These are phyloP conservation scores for Cantharis lateralis DNA, from an alignment of 2,888 invertebrate genomes.

Conservation along the genomic window DNA sequence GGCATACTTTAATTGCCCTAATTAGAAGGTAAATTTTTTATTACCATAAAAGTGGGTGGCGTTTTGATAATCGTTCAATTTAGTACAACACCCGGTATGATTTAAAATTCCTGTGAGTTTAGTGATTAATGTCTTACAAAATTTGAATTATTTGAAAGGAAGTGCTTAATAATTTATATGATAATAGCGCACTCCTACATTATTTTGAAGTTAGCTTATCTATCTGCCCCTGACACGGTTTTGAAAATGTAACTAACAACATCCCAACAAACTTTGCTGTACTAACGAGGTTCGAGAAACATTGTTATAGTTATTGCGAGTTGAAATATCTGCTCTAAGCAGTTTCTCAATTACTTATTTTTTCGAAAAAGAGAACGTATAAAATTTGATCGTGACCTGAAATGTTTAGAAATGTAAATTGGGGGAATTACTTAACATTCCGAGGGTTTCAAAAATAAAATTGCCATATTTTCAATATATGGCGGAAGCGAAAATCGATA, in stretches of 20 bases:
- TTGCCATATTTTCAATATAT: not conserved
- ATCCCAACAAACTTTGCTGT: not conserved
- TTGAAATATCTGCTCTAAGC: not conserved
- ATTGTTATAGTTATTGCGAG: not conserved
- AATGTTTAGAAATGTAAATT: not conserved
- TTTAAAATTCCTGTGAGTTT: not conserved
- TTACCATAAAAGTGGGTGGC: not conserved
- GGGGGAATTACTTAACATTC: not conserved
- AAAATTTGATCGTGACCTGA: not conserved
- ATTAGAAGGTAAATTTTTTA: not conserved
- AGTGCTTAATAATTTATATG: not conserved
- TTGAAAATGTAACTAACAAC: not conserved
- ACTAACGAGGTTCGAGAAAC: not conserved
- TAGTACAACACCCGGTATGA: not conserved
- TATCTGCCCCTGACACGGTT: not conserved
- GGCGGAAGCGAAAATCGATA: not conserved
- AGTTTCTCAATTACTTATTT: not conserved
- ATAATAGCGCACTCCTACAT: not conserved
- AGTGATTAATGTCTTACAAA: not conserved
- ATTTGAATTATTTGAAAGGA: not conserved
- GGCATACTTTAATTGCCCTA: not conserved
- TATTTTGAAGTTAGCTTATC: not conserved
- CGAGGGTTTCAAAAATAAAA: not conserved
- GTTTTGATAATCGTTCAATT: not conserved
- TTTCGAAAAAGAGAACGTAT: not conserved